phyloP scores from a whole-genome alignment of 2,888 invertebrate species.

The Dasypolia templi region DNA sequence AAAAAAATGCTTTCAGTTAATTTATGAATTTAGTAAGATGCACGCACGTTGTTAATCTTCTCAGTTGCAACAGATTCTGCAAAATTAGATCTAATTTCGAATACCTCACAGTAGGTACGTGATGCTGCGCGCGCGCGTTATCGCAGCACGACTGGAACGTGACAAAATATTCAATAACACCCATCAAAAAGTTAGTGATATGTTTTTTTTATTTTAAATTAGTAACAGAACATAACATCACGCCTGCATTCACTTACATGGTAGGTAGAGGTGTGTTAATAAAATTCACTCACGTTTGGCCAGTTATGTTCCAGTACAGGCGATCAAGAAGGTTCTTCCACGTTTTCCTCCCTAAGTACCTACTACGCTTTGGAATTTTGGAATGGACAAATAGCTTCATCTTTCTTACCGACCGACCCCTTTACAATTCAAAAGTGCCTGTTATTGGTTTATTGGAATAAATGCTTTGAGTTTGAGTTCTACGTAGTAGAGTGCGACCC shows the following conservation, averaged over 20 bases:
- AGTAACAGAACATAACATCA: neutral
- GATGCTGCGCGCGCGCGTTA: constrained; percentile 28
- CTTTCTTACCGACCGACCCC: no score
- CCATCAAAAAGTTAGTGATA: neutral
- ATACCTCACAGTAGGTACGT: constrained; percentile 22
- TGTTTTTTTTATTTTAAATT: neutral
- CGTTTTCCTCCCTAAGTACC: no score
- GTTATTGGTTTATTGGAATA: no score
- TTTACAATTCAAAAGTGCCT: no score
- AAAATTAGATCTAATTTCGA: neutral
- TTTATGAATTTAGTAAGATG: neutral
- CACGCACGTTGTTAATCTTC: neutral
- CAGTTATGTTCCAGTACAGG: no score
- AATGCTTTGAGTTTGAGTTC: no score
- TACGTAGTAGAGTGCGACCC: neutral
- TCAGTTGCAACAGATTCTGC: constrained; percentile 3
- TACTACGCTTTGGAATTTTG: no score
- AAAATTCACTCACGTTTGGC: neutral
- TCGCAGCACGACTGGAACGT: constrained; percentile 36
- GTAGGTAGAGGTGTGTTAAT: neutral
- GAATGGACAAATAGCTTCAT: no score
- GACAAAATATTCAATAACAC: constrained; percentile 39
- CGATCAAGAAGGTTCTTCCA: no score
- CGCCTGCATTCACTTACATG: neutral
- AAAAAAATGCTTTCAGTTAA: neutral